phyloP scores from a whole-genome alignment of 2,797 vertebrate genomes.

The Podargus strigoides region DNA sequence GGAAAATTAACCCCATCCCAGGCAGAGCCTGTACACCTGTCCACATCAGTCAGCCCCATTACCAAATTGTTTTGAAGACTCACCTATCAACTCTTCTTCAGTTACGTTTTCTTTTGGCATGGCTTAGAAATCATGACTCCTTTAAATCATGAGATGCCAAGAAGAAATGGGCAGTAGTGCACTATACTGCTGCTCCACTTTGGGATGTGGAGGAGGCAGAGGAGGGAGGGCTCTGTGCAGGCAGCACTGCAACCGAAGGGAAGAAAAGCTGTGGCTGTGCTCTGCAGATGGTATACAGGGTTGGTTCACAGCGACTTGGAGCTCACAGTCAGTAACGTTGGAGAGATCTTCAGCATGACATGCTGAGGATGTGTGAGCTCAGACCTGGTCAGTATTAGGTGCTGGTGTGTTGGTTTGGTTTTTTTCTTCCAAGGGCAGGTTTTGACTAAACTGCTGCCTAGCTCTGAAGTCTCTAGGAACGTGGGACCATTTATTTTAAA shows the following conservation, averaged over 20 bases:
- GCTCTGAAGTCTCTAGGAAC: background rate
- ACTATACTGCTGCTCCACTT: background rate
- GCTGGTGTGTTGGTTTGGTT: background rate
- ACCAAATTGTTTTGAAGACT: background rate
- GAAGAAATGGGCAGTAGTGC: background rate
- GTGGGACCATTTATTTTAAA: background rate
- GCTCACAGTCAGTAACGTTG: accelerated
- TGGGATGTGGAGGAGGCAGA: no score
- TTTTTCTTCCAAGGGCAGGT: background rate
- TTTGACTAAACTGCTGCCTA: background rate
- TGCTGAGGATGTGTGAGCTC: background rate
- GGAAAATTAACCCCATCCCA: background rate
- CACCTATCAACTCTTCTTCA: background rate
- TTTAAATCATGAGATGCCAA: background rate
- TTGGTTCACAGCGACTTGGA: background rate
- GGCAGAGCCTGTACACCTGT: background rate
- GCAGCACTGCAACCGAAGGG: accelerated
- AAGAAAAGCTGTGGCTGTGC: no score
- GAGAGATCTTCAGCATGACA: accelerated
- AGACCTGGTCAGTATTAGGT: background rate
- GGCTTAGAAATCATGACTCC: background rate
- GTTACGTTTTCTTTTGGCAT: accelerated
- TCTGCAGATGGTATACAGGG: accelerated
- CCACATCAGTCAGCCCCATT: accelerated
- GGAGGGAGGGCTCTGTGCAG: background rate